These are phyloP conservation scores for Callopanchax toddi DNA, from an alignment of 2,113 vertebrate species.

Conservation along the genomic window DNA sequence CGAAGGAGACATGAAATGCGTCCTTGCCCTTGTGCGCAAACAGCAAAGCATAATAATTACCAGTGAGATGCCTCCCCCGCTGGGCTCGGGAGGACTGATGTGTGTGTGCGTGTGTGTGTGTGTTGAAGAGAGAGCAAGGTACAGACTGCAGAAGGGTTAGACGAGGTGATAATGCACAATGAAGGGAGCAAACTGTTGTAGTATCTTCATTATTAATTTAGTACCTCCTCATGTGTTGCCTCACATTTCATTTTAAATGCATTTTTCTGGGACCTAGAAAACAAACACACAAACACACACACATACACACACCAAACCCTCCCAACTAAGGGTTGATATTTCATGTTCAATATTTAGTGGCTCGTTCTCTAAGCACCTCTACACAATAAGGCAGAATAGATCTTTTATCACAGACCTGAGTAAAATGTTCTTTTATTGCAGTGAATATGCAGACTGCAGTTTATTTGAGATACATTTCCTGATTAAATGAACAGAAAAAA, in stretches of 20 bases:
- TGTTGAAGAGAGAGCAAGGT: conserved; percentile 3
- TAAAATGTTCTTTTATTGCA: background rate
- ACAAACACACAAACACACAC: conserved; percentile 1
- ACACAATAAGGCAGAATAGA: background rate
- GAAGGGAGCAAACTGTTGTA: conserved; percentile 35
- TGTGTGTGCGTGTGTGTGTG: background rate
- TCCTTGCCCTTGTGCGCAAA: conserved; percentile 44
- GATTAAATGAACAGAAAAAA: too few species aligned
- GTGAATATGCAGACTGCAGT: background rate
- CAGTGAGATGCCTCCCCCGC: conserved; percentile 22
- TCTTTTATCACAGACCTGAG: background rate
- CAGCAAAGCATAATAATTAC: conserved; percentile 49
- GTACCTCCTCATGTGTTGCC: conserved; percentile 22
- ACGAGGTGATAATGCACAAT: conserved; percentile 6
- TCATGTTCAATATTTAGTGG: conserved; percentile 27
- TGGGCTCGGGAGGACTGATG: conserved; percentile 19
- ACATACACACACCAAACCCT: conserved; percentile 10
- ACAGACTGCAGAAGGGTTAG: background rate
- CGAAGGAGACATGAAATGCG: conserved; percentile 41
- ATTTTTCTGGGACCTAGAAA: conserved; percentile 2
- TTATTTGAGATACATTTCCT: conserved; percentile 14
- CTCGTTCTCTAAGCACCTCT: too few species aligned
- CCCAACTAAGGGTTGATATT: background rate
- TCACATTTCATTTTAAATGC: conserved; percentile 16
- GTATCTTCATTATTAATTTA: conserved; percentile 62